These are phyloP conservation scores for Pangasius macronema DNA, from an alignment of 2,797 vertebrate genomes.

Conservation along the genomic window DNA sequence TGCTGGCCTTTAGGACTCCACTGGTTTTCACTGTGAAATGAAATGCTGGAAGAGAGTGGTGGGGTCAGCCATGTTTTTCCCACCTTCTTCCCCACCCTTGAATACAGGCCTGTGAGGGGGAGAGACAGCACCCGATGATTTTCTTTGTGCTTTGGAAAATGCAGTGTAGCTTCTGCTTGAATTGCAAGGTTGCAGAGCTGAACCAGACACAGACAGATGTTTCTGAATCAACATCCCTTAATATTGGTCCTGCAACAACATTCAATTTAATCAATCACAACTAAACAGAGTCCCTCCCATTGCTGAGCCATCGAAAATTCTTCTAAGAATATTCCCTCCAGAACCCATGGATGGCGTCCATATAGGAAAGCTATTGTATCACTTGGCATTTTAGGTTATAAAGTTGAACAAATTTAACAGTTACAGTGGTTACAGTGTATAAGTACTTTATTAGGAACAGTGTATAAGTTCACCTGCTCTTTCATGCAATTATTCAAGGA, in stretches of 20 bases:
- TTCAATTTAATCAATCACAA: not conserved
- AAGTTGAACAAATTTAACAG: not conserved
- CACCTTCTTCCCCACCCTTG: not conserved
- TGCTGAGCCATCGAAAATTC: not conserved
- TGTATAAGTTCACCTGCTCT: not conserved
- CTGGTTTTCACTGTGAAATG: not conserved
- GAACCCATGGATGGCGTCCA: not conserved
- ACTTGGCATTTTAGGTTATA: not conserved
- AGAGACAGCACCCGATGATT: not conserved
- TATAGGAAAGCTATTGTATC: not conserved
- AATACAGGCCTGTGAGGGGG: not conserved
- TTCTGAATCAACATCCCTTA: not conserved
- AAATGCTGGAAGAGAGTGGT: not conserved
- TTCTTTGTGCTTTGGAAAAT: not conserved
- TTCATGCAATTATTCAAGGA: not conserved
- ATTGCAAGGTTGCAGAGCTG: not conserved
- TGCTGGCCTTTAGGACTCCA: not conserved
- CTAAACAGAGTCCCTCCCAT: not conserved
- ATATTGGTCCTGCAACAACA: not conserved
- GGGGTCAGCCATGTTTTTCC: not conserved
- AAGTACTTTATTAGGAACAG: not conserved
- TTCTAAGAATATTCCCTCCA: not conserved
- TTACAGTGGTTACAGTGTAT: no score
- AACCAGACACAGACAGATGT: not conserved
- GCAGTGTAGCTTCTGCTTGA: not conserved